Conservation (phyloP, 2,797 vertebrate genomes). For the Peromyscus attwateri region DNA sequence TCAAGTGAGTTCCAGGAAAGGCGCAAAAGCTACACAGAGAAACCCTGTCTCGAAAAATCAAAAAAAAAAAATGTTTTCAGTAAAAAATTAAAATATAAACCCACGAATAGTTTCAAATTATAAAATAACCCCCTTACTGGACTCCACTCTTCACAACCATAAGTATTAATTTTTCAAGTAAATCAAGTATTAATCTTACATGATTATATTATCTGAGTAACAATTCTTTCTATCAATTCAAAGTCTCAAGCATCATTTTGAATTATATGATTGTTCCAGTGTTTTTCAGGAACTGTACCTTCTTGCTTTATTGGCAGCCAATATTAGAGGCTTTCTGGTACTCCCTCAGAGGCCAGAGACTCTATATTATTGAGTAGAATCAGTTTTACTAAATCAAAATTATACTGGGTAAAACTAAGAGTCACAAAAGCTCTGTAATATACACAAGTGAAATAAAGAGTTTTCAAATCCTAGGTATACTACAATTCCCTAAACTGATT, state of each 20-base stretch:
- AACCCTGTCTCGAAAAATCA: too few species aligned
- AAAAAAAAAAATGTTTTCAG: neutral
- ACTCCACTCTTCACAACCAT: neutral
- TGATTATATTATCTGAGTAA: neutral
- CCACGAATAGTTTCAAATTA: neutral
- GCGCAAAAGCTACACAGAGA: too few species aligned
- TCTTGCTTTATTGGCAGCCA: slow-evolving; percentile 1
- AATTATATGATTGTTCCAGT: neutral
- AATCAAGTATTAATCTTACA: slow-evolving; percentile 27
- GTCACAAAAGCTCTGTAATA: slow-evolving; percentile 66
- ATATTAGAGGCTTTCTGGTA: neutral
- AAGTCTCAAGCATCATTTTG: neutral
- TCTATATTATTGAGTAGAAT: slow-evolving; percentile 21
- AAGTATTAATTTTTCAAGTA: slow-evolving; percentile 39
- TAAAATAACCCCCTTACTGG: neutral
- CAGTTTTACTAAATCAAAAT: slow-evolving; percentile 53
- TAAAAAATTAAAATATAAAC: neutral
- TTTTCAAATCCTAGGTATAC: slow-evolving; percentile 57
- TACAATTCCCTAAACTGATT: slow-evolving; percentile 72
- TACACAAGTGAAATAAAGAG: slow-evolving; percentile 67
- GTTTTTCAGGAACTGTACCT: neutral
- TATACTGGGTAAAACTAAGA: slow-evolving; percentile 47
- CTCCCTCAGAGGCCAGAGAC: slow-evolving; percentile 33
- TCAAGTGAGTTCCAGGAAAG: too few species aligned
- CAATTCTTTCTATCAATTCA: neutral